These are phyloP conservation scores for Struthidea cinerea DNA, from an alignment of 2,113 vertebrate species.

Conservation along the genomic window DNA sequence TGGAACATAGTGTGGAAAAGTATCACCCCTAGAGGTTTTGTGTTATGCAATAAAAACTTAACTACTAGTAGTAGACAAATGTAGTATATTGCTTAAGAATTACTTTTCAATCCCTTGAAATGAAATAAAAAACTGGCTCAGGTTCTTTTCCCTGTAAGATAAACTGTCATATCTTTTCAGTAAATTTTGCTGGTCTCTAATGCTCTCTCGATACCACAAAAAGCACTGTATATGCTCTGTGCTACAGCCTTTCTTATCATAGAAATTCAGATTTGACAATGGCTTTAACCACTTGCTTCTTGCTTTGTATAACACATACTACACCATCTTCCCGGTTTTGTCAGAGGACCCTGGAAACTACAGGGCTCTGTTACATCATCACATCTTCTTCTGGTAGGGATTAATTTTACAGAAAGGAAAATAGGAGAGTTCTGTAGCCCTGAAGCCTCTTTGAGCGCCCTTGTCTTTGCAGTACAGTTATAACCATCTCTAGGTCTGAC, in stretches of 20 bases:
- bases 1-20: neutral
- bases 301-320: neutral
- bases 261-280: neutral
- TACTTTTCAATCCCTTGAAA: neutral
- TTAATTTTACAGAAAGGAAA: neutral
- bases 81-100: neutral
- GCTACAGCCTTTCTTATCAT: neutral
- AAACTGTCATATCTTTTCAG: neutral
- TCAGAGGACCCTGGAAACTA: neutral
- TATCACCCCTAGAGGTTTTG: neutral
- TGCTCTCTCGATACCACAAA: neutral
- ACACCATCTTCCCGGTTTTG: neutral
- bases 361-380: neutral
- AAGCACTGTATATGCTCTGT: neutral
- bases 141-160: neutral
- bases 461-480: neutral
- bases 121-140: neutral
- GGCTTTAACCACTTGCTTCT: neutral
- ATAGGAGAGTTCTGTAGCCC: neutral
- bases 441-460: neutral
- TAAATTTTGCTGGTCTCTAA: neutral
- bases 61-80: neutral
- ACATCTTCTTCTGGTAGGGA: neutral
- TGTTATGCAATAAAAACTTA: neutral
- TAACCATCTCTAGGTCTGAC: neutral